Percentiles rank a stretch among this genome's conserved stretches.
Evolutionary conservation across 2,113 vertebrate genomes (phyloP).

Genomic region (Neofelis nebulosa): DNA sequence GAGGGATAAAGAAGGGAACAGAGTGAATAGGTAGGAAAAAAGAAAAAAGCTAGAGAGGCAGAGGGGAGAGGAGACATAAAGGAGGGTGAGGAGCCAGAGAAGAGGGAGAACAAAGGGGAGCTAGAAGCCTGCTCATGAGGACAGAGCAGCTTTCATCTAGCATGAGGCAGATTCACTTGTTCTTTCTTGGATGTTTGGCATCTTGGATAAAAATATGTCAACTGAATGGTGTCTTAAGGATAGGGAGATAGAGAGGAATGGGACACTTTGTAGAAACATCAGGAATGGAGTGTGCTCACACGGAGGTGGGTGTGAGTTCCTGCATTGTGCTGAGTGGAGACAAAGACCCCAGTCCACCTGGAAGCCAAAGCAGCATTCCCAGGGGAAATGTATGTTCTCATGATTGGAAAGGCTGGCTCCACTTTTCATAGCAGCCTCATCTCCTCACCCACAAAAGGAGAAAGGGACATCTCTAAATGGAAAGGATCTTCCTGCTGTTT

Average conservation of each 20-base stretch:
- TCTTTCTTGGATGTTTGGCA: neutral
- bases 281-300: neutral
- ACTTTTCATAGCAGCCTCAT: neutral
- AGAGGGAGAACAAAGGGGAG: neutral
- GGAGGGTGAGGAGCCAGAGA: neutral
- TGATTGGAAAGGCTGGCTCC: neutral
- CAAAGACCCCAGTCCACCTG: neutral
- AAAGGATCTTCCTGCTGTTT: neutral
- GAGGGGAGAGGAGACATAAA: neutral
- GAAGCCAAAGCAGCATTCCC: slow-evolving; percentile 2
- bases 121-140: neutral
- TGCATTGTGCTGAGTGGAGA: neutral
- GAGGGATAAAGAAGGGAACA: neutral
- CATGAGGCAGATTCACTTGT: neutral
- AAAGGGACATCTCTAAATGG: neutral
- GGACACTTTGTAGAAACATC: slow-evolving; percentile 12
- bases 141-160: neutral
- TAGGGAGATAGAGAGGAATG: neutral
- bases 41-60: neutral
- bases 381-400: neutral
- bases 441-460: neutral
- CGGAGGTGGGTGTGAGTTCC: neutral
- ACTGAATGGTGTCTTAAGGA: neutral
- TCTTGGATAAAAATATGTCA: neutral
- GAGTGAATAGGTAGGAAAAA: neutral